These are phyloP conservation scores for Itoplectis maculator DNA, from an alignment of 2,888 invertebrate genomes.

Conservation along the genomic window DNA sequence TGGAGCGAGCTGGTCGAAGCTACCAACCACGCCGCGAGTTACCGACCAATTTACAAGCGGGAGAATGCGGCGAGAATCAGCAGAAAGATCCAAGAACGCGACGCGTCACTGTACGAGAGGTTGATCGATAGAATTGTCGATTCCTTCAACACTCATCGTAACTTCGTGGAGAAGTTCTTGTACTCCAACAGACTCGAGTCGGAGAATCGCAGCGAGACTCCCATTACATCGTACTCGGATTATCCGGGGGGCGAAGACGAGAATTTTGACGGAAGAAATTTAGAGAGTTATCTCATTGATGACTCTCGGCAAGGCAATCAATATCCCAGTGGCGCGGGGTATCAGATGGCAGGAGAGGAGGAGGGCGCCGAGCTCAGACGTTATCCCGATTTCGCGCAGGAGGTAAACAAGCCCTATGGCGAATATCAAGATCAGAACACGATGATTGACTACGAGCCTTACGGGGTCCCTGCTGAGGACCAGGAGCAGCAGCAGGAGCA, in stretches of 20 bases:
- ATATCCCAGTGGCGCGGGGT: conserved; percentile 30
- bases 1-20: not conserved
- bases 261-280: conserved; percentile 23
- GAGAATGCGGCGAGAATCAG: conserved; percentile 43
- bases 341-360: conserved; percentile 48
- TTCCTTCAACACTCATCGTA: conserved; percentile 73
- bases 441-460: conserved; percentile 52
- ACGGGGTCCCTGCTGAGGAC: conserved; percentile 32
- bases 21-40: not conserved
- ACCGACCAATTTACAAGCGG: conserved; percentile 22
- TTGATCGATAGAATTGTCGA: conserved; percentile 71
- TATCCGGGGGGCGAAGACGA: conserved; percentile 14
- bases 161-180: conserved; percentile 74
- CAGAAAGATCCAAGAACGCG: conserved; percentile 32
- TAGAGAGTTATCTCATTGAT: conserved; percentile 10
- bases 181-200: conserved; percentile 59
- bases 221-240: conserved; percentile 3
- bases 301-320: not conserved
- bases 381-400: conserved; percentile 34
- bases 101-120: conserved; percentile 65
- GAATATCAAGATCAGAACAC: conserved; percentile 53
- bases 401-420: conserved; percentile 51
- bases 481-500: conserved; percentile 4
- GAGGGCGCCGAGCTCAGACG: conserved; percentile 48
- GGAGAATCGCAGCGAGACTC: not conserved